Evolutionary conservation across 1,140 invertebrate genomes (phyloP).

Genomic region (Philopotamus ludificatus): DNA sequence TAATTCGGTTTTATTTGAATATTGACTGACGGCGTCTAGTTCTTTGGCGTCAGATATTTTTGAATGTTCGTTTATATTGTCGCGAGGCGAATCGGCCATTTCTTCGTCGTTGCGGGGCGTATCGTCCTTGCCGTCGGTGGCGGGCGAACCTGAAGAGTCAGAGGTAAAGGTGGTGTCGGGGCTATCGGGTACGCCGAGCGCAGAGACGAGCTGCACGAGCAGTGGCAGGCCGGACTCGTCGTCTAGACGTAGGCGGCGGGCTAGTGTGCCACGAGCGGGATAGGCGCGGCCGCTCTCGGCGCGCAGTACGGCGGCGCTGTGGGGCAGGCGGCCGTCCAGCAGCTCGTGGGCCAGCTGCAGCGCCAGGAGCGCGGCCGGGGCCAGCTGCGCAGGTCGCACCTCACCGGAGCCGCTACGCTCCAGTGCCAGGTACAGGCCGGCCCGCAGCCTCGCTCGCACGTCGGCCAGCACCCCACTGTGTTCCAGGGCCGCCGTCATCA

Average conservation of each 20-base stretch:
- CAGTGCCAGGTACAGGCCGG: conserved; percentile 54
- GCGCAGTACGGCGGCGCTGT: conserved; percentile 55
- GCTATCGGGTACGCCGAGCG: conserved; percentile 32
- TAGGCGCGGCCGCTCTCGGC: conserved; percentile 54
- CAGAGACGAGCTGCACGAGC: conserved; percentile 29
- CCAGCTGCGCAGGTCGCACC: conserved; percentile 49
- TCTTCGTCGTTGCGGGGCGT: conserved; percentile 13
- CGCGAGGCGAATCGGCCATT: background rate
- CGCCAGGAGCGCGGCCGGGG: conserved; percentile 51
- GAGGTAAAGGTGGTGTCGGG: conserved; percentile 36
- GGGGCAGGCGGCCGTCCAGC: conserved; percentile 53
- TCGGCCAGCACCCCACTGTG: conserved; percentile 55
- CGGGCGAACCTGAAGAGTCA: conserved; percentile 25
- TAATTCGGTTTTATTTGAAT: too few species aligned
- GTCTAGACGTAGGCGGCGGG: background rate
- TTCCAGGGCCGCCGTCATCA: conserved; percentile 55
- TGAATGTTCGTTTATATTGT: conserved; percentile 7
- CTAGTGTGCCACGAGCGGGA: conserved; percentile 46
- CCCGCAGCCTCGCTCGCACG: conserved; percentile 53
- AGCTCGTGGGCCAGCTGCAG: conserved; percentile 53
- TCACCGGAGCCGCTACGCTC: conserved; percentile 52
- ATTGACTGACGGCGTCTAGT: conserved; percentile 15
- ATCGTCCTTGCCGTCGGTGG: conserved; percentile 24
- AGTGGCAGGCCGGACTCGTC: conserved; percentile 29
- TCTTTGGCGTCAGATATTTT: conserved; percentile 1